These are phyloP conservation scores for Psococerastis gibbosa DNA, from an alignment of 2,888 invertebrate species.

Conservation along the genomic window DNA sequence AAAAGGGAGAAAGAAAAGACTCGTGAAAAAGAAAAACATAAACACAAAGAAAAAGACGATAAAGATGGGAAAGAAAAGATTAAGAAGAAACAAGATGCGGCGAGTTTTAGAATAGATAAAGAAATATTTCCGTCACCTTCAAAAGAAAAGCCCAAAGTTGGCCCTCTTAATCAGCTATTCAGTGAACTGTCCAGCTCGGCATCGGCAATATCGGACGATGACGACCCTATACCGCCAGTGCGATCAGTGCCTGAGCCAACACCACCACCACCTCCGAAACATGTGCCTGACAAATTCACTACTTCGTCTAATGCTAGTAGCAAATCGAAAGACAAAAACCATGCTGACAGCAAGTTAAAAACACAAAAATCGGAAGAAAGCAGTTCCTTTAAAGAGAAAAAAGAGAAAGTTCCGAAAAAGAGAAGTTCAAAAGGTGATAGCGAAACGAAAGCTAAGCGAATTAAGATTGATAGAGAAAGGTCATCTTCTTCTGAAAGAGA, in stretches of 20 bases:
- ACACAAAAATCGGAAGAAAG: conserved; percentile 16
- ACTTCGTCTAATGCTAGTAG: conserved; percentile 13
- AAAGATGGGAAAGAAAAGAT: conserved; percentile 11
- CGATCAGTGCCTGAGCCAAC: conserved; percentile 5
- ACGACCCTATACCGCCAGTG: conserved; percentile 13
- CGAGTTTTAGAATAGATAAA: conserved; percentile 13
- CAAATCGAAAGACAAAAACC: conserved; percentile 17
- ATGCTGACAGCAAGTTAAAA: no score
- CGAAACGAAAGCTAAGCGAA: not conserved
- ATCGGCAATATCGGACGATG: conserved; percentile 16
- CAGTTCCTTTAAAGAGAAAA: conserved; percentile 13
- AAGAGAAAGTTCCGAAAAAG: conserved; percentile 15
- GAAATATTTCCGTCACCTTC: conserved; percentile 7
- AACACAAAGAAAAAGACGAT: conserved; percentile 15
- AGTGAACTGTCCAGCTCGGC: conserved; percentile 15
- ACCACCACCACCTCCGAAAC: conserved; percentile 1
- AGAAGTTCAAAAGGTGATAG: conserved; percentile 15
- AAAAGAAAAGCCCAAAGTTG: conserved; percentile 13
- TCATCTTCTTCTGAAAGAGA: conserved; percentile 14
- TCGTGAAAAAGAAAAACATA: conserved; percentile 21
- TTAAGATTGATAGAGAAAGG: not conserved
- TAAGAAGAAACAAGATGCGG: conserved; percentile 15
- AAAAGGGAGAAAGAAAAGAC: conserved; percentile 27
- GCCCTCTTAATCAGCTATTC: conserved; percentile 16
- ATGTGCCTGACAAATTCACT: conserved; percentile 10